Percentiles rank a stretch among this genome's conserved stretches.
Evolutionary conservation across 2,888 invertebrate genomes (phyloP).

Genomic region (Elmis aenea): DNA sequence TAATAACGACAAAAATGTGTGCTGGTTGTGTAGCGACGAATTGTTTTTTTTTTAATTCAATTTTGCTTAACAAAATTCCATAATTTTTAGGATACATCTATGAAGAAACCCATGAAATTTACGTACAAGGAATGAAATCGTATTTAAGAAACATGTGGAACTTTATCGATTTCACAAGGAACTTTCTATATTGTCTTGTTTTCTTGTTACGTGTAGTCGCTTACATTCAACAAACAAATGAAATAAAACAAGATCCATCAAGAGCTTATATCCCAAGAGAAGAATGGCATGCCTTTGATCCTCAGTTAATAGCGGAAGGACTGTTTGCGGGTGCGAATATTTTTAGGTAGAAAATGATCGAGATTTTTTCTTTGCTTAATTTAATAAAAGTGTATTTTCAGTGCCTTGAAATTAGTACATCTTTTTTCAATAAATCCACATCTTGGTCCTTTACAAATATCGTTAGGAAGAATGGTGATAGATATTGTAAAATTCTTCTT

Average conservation of each 20-base stretch:
- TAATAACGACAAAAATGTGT: too few species aligned
- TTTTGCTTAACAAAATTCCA: too few species aligned
- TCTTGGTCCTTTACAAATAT: constrained; percentile 87
- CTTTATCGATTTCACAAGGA: constrained; percentile 90
- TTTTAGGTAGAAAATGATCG: constrained; percentile 65
- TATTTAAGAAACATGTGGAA: constrained; percentile 95
- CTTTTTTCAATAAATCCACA: constrained; percentile 92
- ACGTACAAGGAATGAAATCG: constrained; percentile 76
- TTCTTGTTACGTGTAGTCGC: constrained; percentile 64
- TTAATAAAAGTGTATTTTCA: constrained; percentile 49
- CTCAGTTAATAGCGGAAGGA: constrained; percentile 87
- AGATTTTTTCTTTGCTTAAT: constrained; percentile 4
- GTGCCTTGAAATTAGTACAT: constrained; percentile 86
- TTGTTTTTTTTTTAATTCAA: too few species aligned
- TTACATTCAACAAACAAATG: constrained; percentile 67
- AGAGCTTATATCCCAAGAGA: constrained; percentile 76
- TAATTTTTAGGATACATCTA: constrained; percentile 70
- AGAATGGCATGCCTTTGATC: constrained; percentile 89
- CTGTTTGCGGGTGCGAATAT: constrained; percentile 94
- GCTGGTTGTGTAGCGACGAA: too few species aligned
- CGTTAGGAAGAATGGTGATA: constrained; percentile 81
- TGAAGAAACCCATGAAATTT: constrained; percentile 90
- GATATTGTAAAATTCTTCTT: constrained; percentile 92
- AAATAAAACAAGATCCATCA: constrained; percentile 62
- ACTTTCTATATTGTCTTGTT: constrained; percentile 76